phyloP scores from a whole-genome alignment of 2,888 invertebrate species.

The Embidobia sp. region DNA sequence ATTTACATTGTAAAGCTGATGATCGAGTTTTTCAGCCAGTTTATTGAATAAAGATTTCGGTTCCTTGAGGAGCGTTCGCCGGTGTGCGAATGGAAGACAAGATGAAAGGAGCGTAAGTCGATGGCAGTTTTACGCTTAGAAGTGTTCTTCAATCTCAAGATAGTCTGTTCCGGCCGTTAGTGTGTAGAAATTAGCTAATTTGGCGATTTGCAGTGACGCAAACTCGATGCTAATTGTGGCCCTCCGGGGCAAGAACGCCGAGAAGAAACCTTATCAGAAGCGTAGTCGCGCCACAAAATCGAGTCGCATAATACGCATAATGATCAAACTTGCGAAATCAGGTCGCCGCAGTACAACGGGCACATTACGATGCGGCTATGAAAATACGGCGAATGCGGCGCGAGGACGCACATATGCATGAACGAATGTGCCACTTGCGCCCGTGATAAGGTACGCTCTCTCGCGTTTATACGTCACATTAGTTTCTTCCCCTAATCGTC shows the following conservation, averaged over 20 bases:
- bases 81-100: conserved; percentile 20
- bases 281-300: conserved; percentile 26
- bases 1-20: too few species aligned
- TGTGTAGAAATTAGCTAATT: conserved; percentile 74
- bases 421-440: conserved; percentile 58
- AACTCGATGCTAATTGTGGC: conserved; percentile 47
- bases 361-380: conserved; percentile 59
- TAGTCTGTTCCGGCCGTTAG: conserved; percentile 80
- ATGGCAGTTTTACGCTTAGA: conserved; percentile 66
- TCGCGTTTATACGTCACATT: conserved; percentile 65
- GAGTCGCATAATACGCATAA: conserved; percentile 47
- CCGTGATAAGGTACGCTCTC: conserved; percentile 49
- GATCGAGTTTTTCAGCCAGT: too few species aligned
- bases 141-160: conserved; percentile 74
- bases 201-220: conserved; percentile 68
- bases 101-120: conserved; percentile 55
- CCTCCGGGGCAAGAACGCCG: conserved; percentile 7
- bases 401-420: conserved; percentile 51
- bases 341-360: conserved; percentile 60
- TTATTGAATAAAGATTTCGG: background rate
- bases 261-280: conserved; percentile 39
- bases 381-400: conserved; percentile 60
- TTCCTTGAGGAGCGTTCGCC: conserved; percentile 4
- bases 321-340: conserved; percentile 50
- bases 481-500: conserved; percentile 54